These are phyloP conservation scores for Campylomormyrus tamandua DNA, from an alignment of 2,113 vertebrate genomes.

Conservation along the genomic window DNA sequence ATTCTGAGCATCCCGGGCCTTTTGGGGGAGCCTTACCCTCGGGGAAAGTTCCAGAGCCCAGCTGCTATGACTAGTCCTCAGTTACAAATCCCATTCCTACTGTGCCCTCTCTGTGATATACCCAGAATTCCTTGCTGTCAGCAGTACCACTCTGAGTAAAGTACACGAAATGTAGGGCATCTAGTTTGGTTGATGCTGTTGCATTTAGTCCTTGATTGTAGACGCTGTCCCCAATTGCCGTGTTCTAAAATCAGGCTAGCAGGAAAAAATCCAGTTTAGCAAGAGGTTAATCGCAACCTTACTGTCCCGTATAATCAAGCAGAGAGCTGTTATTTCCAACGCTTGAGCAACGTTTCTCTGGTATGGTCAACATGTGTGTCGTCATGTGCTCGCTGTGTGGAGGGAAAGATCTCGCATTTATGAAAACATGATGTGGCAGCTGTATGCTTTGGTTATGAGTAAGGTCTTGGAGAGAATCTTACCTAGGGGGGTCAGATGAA, in stretches of 20 bases:
- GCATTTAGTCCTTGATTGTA: slow-evolving; percentile 4
- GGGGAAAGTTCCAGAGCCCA: not conserved
- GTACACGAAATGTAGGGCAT: not conserved
- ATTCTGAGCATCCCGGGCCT: not conserved
- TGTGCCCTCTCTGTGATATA: not conserved
- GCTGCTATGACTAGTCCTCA: not conserved
- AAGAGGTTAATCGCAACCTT: slow-evolving; percentile 36
- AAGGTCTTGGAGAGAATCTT: not conserved
- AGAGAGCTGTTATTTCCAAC: not conserved
- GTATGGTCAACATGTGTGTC: not conserved
- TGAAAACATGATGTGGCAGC: not conserved
- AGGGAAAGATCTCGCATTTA: not conserved
- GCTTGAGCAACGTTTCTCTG: not conserved
- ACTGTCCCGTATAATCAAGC: not conserved
- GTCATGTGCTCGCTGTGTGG: not conserved
- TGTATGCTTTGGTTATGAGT: not conserved
- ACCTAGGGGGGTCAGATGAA: not conserved
- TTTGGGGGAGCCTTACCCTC: not conserved
- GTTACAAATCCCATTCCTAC: not conserved
- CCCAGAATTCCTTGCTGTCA: not conserved
- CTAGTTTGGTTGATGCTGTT: not conserved
- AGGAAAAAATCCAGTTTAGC: slow-evolving; percentile 41
- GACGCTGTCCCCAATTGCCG: slow-evolving; percentile 19
- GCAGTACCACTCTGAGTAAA: not conserved
- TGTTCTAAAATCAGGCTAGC: slow-evolving; percentile 37